phyloP scores from a whole-genome alignment of 1,140 invertebrate genomes.

The Chlorops oryzae region DNA sequence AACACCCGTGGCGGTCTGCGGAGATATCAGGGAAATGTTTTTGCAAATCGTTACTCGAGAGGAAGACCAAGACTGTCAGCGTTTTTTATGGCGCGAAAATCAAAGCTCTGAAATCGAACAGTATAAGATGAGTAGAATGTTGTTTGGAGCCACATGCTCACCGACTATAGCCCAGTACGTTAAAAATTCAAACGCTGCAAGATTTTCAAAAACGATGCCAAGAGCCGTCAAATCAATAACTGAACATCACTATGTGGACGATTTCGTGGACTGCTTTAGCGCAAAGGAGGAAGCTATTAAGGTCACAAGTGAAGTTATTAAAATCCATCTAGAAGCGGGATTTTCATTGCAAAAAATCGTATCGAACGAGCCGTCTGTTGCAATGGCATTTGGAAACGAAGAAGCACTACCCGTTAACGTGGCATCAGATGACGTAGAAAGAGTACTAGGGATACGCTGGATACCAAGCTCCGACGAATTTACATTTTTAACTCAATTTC shows the following conservation, averaged over 20 bases:
- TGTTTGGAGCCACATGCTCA: too few relatives aligned
- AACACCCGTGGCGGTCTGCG: too few relatives aligned
- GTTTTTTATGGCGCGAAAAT: constrained; percentile 28
- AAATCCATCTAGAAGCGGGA: background rate
- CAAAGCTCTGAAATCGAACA: constrained; percentile 4
- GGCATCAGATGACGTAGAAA: background rate
- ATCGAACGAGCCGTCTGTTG: too few relatives aligned
- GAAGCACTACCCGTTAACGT: background rate
- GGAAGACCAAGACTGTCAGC: constrained; percentile 25
- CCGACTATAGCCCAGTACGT: too few relatives aligned
- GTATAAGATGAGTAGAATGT: too few relatives aligned
- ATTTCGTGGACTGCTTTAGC: constrained; percentile 33
- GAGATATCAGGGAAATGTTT: too few relatives aligned
- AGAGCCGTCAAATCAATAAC: constrained; percentile 26
- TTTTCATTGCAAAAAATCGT: constrained; percentile 7
- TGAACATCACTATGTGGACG: constrained; percentile 41
- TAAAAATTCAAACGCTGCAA: constrained; percentile 31
- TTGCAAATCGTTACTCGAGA: constrained; percentile 15
- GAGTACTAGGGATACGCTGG: background rate
- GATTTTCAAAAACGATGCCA: constrained; percentile 17
- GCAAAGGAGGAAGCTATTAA: constrained; percentile 19
- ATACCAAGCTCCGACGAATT: background rate
- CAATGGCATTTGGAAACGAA: too few relatives aligned
- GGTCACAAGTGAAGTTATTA: constrained; percentile 8
- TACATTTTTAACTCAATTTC: background rate